Evolutionary conservation across 2,113 vertebrate species (phyloP), one percentile per base, ranked within the genome.

Genomic region (Planiliza haematocheilus): DNA sequence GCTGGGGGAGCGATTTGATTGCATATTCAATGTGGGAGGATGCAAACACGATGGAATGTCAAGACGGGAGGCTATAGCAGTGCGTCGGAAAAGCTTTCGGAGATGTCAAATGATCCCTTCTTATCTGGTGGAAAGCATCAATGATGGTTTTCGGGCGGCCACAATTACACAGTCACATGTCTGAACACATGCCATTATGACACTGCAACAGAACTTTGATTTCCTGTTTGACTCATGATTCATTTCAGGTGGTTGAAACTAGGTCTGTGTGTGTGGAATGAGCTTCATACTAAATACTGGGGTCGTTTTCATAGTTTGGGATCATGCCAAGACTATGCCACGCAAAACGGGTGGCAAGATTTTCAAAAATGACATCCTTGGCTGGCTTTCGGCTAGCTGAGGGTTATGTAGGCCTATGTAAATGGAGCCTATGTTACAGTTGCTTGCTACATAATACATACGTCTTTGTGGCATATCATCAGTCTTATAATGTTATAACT

Each of bases 21-120:
- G 85, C 85, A 89, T 90, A 89, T 91, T 88, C 77, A 86, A 83
- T 81, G 84, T 72, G 80, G 81, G 68, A 77, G 88, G 84, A 80
- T 83, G 79, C 77, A 88, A 87, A 90, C 76, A 76, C 85, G 86
- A 91, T 84, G 62, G 70, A 84, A 88, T 73, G 75, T 85, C 80
- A 80, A 65, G 78, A 64, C 69, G 50, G 63, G 70, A 70, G 21
- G 70, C 61, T 59, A 70, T 17, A 52, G 84, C 58, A 56, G 50
- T 67, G 55, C 79, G 75, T 71, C 60, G 6, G 9, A 75, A 74
- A 62, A 70, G 62, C 52, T 81, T 86, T 86, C 50, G 36, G 38
- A 59, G 42, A 41, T 77, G 77, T 84, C 55, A 83, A 64, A 77
- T 84, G 68, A 77, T 82, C n/a, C 50, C 36, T 43, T 82, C 52